Evolutionary conservation across 2,888 invertebrate genomes (phyloP).

Genomic region (Tortricodes alternella): DNA sequence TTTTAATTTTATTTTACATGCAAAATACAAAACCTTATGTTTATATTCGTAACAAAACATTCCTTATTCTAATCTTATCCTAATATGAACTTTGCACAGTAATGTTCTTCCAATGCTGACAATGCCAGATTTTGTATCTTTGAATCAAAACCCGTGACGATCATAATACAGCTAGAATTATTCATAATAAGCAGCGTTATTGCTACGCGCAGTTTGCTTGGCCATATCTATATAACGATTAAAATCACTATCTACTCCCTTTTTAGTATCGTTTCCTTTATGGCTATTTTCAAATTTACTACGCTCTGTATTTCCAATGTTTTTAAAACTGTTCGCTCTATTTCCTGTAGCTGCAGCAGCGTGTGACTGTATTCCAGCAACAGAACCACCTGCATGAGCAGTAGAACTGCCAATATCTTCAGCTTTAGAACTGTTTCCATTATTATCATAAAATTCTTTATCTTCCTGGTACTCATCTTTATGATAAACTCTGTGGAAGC

Average conservation of each 20-base stretch:
- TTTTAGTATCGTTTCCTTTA: constrained; percentile 40
- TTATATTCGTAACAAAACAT: neutral
- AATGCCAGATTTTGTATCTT: neutral
- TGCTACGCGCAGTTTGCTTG: constrained; percentile 50
- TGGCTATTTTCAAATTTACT: constrained; percentile 45
- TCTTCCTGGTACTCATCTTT: constrained; percentile 73
- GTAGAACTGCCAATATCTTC: constrained; percentile 54
- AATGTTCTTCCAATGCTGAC: neutral
- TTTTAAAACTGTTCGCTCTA: constrained; percentile 42
- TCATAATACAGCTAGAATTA: constrained; percentile 25
- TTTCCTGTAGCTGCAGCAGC: constrained; percentile 48
- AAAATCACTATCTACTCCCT: constrained; percentile 45
- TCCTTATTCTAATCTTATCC: constrained; percentile 1
- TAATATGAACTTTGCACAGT: constrained; percentile 9
- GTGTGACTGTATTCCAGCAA: constrained; percentile 52
- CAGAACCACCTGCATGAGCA: constrained; percentile 52
- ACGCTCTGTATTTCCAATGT: constrained; percentile 42
- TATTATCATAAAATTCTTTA: constrained; percentile 69
- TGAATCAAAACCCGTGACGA: too few relatives aligned
- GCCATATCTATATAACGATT: constrained; percentile 56
- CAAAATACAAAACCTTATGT: constrained; percentile 2
- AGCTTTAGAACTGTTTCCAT: constrained; percentile 49
- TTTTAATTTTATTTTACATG: neutral
- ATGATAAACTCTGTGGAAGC: constrained; percentile 67
- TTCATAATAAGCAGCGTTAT: constrained; percentile 53